A percentile compares a stretch with the other conserved stretches of the same genome.
These are phyloP conservation scores for Sminthurides bifidus DNA, from an alignment of 1,140 invertebrate genomes.

Conservation along the genomic window DNA sequence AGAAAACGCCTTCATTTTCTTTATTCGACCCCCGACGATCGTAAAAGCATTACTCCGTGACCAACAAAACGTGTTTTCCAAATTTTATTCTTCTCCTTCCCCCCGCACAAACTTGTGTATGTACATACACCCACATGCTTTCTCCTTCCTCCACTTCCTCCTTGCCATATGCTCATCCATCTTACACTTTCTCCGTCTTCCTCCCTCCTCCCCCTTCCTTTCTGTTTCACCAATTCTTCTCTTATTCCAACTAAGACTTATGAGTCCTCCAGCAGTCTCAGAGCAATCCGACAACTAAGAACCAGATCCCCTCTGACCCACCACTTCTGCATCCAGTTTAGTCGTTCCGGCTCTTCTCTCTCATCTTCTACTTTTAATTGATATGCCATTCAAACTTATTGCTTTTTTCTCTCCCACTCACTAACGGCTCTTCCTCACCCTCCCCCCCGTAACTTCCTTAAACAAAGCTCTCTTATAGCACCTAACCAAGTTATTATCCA, in stretches of 20 bases:
- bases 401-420: constrained; percentile 21
- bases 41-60: constrained; percentile 35
- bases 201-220: constrained; percentile 13
- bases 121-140: too few relatives aligned
- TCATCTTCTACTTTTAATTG: constrained; percentile 20
- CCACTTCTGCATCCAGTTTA: too few relatives aligned
- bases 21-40: constrained; percentile 33
- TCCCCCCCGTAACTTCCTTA: neutral
- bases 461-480: too few relatives aligned
- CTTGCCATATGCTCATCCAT: too few relatives aligned
- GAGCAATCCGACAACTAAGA: too few relatives aligned
- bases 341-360: constrained; percentile 1
- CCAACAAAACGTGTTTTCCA: constrained; percentile 32
- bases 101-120: too few relatives aligned
- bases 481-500: too few relatives aligned
- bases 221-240: too few relatives aligned
- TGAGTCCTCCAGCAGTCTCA: too few relatives aligned
- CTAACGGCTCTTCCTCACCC: neutral
- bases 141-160: too few relatives aligned
- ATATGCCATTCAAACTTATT: constrained; percentile 23
- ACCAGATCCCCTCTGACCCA: too few relatives aligned
- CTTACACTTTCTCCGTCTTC: constrained; percentile 29
- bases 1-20: constrained; percentile 33
- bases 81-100: constrained; percentile 33
- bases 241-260: too few relatives aligned